Evolutionary conservation across 2,888 invertebrate genomes (phyloP).

Genomic region (Orgyia antiqua): DNA sequence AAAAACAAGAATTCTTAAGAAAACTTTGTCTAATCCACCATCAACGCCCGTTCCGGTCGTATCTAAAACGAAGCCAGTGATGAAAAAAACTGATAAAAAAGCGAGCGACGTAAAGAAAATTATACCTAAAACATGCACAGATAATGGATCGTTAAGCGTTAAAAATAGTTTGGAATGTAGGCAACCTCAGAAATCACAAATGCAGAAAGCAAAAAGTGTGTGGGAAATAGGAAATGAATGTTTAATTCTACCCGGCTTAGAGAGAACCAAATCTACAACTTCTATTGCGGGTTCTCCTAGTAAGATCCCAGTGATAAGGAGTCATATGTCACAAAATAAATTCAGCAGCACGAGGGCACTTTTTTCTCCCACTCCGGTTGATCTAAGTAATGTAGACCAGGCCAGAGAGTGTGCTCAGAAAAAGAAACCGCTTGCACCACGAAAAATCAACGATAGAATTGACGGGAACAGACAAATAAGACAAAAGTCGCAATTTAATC

Average conservation of each 20-base stretch:
- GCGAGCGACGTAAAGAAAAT: constrained; percentile 59
- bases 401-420: constrained; percentile 76
- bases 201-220: constrained; percentile 74
- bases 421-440: constrained; percentile 53
- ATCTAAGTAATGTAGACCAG: constrained; percentile 75
- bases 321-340: constrained; percentile 70
- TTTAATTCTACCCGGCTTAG: constrained; percentile 54
- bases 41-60: constrained; percentile 71
- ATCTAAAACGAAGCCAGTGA: constrained; percentile 58
- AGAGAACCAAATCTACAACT: constrained; percentile 71
- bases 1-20: constrained; percentile 74
- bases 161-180: constrained; percentile 51
- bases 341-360: constrained; percentile 73
- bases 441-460: constrained; percentile 55
- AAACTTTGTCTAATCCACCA: constrained; percentile 74
- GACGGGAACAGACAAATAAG: constrained; percentile 61
- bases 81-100: constrained; percentile 66
- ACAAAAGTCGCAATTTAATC: constrained; percentile 68
- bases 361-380: constrained; percentile 78
- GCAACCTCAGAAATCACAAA: constrained; percentile 56
- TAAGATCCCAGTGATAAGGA: constrained; percentile 80
- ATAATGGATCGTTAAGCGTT: constrained; percentile 62
- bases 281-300: constrained; percentile 79
- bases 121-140: constrained; percentile 57
- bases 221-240: constrained; percentile 73